Evolutionary conservation across 64 coral and sea anemone genomes (phyloP), one percentile per base, ranked within the genome.

Genomic region (Stichodactyla mertensii): DNA sequence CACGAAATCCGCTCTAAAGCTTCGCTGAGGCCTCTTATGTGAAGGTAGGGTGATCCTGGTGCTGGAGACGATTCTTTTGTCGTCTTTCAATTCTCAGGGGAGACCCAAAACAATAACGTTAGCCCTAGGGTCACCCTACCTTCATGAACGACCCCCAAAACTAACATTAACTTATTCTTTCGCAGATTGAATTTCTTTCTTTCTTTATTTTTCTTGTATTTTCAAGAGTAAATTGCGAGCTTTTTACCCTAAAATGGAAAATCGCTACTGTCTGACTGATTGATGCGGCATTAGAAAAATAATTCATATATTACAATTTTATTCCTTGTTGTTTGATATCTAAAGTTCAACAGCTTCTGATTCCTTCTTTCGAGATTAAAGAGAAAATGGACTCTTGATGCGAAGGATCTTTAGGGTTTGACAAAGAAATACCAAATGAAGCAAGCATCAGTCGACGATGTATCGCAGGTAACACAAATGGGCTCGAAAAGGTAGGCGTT

Each of bases 251-350:
- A 31, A 11, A 74, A 28, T 74, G 69, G 36, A 58, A 9, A 58
- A 6, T 58, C 56, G 14, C 1, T 58, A 58, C 56, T 45, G 36
- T 45, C 62, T n/a, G n/a, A 31, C 20, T 9, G 22, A 22, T 15
- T 16, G 59, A 69, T 7, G n/a, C 16, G 19, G n/a, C 10, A 31
- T 27, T 74, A 74, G 22, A 74, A 74, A 74, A 74, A 74, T 74
- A 74, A 74, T 74, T 23, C 26, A 31, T 74, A 74, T 74, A 74
- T 74, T 74, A 74, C 69, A 74, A 74, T 74, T 74, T 23, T 27
- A n/a, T 26, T 74, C 6, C 4, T 58, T 5, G 8, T 15, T 58
- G 56, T 27, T 74, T 10, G 69, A 2, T 74, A 28, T 74, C 12
- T 36, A 8, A 31, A n/a, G 2, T 9, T 74, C 6, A 6, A 22